Evolutionary conservation across 2,888 invertebrate species (phyloP).

Genomic region (Myathropa florea): DNA sequence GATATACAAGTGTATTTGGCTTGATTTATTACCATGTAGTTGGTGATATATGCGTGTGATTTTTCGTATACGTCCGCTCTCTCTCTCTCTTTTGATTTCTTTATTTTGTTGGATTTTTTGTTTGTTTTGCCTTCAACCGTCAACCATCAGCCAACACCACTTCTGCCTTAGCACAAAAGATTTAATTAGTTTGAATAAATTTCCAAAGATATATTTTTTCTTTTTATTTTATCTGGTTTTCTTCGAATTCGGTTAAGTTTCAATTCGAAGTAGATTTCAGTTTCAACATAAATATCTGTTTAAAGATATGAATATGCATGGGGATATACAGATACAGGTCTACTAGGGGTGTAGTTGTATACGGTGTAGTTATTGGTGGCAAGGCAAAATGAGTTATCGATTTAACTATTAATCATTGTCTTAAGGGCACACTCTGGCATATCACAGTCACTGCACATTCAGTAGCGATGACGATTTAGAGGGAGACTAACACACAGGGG

Average conservation of each 20-base stretch:
- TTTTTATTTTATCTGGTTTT: slow-evolving; percentile 5
- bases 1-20: slow-evolving; percentile 71
- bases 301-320: slow-evolving; percentile 24
- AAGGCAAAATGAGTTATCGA: slow-evolving; percentile 72
- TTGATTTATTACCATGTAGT: slow-evolving; percentile 69
- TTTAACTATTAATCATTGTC: slow-evolving; percentile 75
- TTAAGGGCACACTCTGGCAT: slow-evolving; percentile 73
- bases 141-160: slow-evolving; percentile 1
- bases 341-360: not conserved
- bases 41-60: slow-evolving; percentile 73
- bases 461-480: slow-evolving; percentile 29
- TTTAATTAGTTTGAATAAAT: slow-evolving; percentile 63
- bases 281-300: not conserved
- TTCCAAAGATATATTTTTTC: slow-evolving; percentile 4
- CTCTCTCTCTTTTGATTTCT: slow-evolving; percentile 74
- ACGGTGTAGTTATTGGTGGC: slow-evolving; percentile 20
- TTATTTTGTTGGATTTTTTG: slow-evolving; percentile 72
- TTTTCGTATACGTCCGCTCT: slow-evolving; percentile 69
- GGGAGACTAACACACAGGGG: slow-evolving; percentile 44
- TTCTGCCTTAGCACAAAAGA: slow-evolving; percentile 66
- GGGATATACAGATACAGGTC: not conserved
- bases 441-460: slow-evolving; percentile 72
- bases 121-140: slow-evolving; percentile 28
- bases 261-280: slow-evolving; percentile 41
- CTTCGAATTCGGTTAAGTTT: not conserved